Percentiles rank a stretch among this genome's conserved stretches.
phyloP scores from a whole-genome alignment of 1,140 invertebrate species.

The Cydia amplana region DNA sequence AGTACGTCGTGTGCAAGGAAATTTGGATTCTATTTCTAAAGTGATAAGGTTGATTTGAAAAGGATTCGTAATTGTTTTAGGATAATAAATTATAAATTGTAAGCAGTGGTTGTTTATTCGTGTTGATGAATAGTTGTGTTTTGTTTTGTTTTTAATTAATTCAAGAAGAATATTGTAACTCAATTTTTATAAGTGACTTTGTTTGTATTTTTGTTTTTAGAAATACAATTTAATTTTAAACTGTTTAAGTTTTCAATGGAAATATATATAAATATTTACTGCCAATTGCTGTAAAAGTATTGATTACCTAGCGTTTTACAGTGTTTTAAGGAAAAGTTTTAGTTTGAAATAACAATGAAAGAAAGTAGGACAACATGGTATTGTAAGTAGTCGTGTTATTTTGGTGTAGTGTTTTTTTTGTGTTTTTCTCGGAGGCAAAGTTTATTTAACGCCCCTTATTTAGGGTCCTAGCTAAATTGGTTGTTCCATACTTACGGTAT shows the following conservation, averaged over 20 bases:
- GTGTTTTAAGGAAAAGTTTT: not conserved
- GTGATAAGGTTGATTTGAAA: not conserved
- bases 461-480: too few species aligned
- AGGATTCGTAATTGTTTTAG: not conserved
- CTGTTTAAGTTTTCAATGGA: too few species aligned
- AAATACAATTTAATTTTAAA: too few species aligned
- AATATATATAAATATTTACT: too few species aligned
- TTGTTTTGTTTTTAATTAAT: not conserved
- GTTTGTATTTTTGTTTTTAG: not conserved
- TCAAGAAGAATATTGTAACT: not conserved
- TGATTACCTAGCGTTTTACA: not conserved
- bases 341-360: not conserved
- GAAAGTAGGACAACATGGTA: not conserved
- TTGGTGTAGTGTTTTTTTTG: too few species aligned
- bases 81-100: not conserved
- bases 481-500: too few species aligned
- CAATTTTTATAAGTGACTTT: not conserved
- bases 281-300: too few species aligned
- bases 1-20: not conserved
- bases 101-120: not conserved
- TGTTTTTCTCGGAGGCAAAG: too few species aligned
- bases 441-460: too few species aligned
- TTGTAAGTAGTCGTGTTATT: slow-evolving; percentile 8
- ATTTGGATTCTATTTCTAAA: not conserved
- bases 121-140: not conserved